These are phyloP conservation scores for Drosophila ambigua DNA, from an alignment of 1,140 invertebrate species.

Conservation along the genomic window DNA sequence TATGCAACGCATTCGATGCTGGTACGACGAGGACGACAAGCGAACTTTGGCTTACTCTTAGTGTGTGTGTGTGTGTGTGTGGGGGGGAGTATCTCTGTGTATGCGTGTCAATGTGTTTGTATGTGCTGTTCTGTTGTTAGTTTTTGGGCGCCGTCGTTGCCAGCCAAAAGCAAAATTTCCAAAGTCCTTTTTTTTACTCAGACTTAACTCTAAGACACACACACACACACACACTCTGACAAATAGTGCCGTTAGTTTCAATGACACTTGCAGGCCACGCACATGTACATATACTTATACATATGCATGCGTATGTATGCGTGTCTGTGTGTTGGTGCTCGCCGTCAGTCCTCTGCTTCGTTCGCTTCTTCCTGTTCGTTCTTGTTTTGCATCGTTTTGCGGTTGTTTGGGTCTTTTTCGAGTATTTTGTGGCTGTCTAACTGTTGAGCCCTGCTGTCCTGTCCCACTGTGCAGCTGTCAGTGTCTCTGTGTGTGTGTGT, in stretches of 20 bases:
- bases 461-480: constrained; percentile 3
- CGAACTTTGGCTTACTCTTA: neutral
- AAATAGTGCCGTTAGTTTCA: constrained; percentile 42
- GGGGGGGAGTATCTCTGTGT: neutral
- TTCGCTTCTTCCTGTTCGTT: neutral
- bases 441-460: constrained; percentile 41
- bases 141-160: constrained; percentile 52
- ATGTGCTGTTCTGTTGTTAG: constrained; percentile 53
- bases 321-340: neutral
- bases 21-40: constrained; percentile 6
- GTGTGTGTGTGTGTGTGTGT: neutral
- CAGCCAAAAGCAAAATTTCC: constrained; percentile 53
- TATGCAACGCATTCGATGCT: constrained; percentile 69
- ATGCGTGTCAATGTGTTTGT: constrained; percentile 16
- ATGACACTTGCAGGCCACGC: constrained; percentile 18
- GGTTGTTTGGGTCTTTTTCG: constrained; percentile 42
- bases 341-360: neutral
- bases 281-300: neutral
- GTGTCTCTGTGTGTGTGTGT: no score
- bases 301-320: neutral
- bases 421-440: constrained; percentile 58
- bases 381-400: constrained; percentile 51
- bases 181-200: constrained; percentile 53
- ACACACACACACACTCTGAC: neutral
- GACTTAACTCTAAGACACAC: neutral